phyloP scores from a whole-genome alignment of 2,888 invertebrate genomes.

The Petrolisthes cinctipes region DNA sequence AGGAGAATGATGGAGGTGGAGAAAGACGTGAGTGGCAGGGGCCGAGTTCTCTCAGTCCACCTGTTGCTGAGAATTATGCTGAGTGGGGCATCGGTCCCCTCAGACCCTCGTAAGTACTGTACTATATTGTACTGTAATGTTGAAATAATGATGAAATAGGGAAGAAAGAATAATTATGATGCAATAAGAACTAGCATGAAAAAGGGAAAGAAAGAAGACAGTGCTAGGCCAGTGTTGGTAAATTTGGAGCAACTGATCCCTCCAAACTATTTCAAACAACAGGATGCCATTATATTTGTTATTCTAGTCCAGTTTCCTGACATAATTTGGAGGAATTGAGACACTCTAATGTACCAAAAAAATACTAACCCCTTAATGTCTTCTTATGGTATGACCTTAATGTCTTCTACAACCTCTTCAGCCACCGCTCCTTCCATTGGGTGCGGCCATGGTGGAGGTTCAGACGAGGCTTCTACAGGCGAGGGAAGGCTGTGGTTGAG shows the following conservation, averaged over 20 bases:
- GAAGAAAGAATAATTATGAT: no score
- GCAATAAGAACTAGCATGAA: background rate
- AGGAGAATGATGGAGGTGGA: background rate
- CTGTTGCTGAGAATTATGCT: conserved; percentile 7
- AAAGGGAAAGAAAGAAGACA: conserved; percentile 3
- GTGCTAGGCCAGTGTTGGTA: background rate
- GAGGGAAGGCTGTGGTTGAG: conserved; percentile 16
- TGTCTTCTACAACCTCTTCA: background rate
- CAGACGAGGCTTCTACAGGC: conserved; percentile 6
- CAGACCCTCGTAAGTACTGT: conserved; percentile 36
- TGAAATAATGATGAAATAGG: no score
- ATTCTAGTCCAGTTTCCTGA: no score
- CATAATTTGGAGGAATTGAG: no score
- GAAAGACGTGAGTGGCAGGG: background rate
- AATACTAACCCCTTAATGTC: background rate
- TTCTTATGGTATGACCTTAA: background rate
- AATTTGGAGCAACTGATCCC: no score
- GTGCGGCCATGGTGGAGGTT: background rate
- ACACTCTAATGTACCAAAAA: no score
- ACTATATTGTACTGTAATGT: conserved; percentile 13
- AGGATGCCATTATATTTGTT: no score
- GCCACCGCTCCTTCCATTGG: background rate
- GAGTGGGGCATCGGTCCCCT: conserved; percentile 52
- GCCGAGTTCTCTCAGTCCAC: background rate
- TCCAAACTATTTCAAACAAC: no score